Percentiles rank a stretch among this genome's conserved stretches.
phyloP scores from a whole-genome alignment of 2,797 vertebrate genomes.

The Antennarius maculatus region DNA sequence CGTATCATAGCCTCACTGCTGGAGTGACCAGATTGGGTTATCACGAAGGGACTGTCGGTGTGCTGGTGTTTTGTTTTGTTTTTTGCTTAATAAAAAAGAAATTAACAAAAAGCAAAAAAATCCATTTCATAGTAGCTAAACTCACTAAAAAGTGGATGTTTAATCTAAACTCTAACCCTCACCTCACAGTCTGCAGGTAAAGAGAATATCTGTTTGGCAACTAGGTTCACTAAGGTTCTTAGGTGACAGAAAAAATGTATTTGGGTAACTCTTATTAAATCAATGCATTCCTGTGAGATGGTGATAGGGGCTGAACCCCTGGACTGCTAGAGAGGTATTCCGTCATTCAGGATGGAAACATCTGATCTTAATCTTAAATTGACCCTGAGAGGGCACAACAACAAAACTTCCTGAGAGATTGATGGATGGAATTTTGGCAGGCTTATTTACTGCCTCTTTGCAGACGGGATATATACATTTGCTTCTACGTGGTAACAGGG shows the following conservation, averaged over 20 bases:
- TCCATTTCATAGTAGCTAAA: no score
- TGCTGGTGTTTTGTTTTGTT: background rate
- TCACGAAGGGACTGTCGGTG: conserved; percentile 36
- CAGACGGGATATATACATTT: conserved; percentile 2
- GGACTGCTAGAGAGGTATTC: conserved; percentile 16
- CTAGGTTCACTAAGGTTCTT: conserved; percentile 1
- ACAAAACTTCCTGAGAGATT: conserved; percentile 16
- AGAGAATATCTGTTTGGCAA: background rate
- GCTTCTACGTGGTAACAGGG: background rate
- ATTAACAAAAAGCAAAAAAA: background rate
- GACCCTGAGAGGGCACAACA: conserved; percentile 22
- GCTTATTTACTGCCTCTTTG: conserved; percentile 39
- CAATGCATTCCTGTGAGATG: conserved; percentile 5
- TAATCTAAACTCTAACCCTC: no score
- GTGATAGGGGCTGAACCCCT: conserved; percentile 15
- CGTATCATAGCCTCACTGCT: conserved; percentile 35
- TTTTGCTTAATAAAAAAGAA: background rate
- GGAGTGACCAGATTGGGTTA: conserved; percentile 48
- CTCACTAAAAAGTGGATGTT: no score
- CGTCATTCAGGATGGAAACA: conserved; percentile 33
- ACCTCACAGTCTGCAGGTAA: no score
- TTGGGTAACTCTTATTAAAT: conserved; percentile 14
- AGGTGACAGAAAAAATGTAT: background rate
- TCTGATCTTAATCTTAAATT: conserved; percentile 50
- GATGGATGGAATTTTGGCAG: conserved; percentile 16